A percentile compares a stretch with the other conserved stretches of the same genome.
Evolutionary conservation across 2,113 vertebrate species (phyloP).

Genomic region (Hyperopisus bebe): DNA sequence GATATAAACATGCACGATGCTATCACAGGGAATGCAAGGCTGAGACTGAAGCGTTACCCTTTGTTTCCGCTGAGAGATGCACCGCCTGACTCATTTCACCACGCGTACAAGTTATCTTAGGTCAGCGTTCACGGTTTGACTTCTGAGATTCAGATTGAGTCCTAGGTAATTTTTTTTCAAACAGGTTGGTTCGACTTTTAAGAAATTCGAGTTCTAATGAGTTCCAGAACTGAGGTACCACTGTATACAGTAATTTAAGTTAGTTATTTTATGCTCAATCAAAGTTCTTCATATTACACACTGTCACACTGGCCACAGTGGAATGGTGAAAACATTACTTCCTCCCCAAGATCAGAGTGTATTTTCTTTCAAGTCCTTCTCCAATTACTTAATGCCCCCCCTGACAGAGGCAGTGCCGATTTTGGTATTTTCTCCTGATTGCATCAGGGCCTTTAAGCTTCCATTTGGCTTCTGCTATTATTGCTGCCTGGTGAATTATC

Average conservation of each 20-base stretch:
- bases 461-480: conserved; percentile 27
- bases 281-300: not conserved
- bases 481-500: conserved; percentile 28
- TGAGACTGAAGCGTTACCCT: too few species aligned
- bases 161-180: too few species aligned
- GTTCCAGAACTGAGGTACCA: too few species aligned
- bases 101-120: too few species aligned
- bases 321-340: not conserved
- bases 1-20: too few species aligned
- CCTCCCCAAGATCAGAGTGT: not conserved
- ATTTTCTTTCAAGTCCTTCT: conserved; percentile 22
- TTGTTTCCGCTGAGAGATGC: too few species aligned
- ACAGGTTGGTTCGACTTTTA: too few species aligned
- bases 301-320: not conserved
- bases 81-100: too few species aligned
- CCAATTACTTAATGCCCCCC: conserved; percentile 32
- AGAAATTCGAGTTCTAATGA: too few species aligned
- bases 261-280: not conserved
- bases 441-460: conserved; percentile 16
- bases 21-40: too few species aligned
- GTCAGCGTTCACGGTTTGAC: too few species aligned
- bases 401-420: conserved; percentile 21
- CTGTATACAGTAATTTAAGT: not conserved
- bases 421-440: conserved; percentile 11
- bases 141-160: too few species aligned